These are phyloP conservation scores for Caenorhabditis sinica DNA, from an alignment of 2,888 invertebrate genomes.

Conservation along the genomic window DNA sequence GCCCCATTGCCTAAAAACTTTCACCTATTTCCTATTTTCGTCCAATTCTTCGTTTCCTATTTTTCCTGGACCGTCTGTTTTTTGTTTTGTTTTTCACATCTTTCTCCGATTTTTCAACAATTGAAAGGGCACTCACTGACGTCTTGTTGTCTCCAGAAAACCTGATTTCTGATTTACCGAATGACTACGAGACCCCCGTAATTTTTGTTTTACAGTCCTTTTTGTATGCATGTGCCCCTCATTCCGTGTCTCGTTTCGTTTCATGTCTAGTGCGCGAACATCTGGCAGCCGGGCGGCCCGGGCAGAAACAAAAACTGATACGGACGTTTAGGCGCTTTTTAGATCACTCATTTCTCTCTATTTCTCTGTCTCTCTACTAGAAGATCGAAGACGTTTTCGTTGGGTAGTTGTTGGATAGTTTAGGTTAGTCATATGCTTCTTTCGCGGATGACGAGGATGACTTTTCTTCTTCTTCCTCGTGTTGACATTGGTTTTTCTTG, in stretches of 20 bases:
- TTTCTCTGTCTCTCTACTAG: constrained; percentile 11
- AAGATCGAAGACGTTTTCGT: constrained; percentile 9
- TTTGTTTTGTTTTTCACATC: constrained; percentile 18
- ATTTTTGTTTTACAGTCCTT: constrained; percentile 28
- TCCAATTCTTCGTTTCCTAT: constrained; percentile 7
- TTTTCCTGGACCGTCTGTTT: constrained; percentile 4
- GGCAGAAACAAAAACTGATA: constrained; percentile 34
- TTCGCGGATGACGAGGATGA: neutral
- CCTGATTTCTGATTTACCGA: constrained; percentile 51
- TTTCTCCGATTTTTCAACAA: constrained; percentile 43
- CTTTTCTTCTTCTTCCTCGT: neutral
- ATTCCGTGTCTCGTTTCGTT: neutral
- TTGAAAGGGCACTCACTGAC: constrained; percentile 30
- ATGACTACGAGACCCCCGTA: constrained; percentile 1
- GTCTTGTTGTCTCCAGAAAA: constrained; percentile 40
- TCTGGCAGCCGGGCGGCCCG: neutral
- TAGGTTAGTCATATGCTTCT: constrained; percentile 34
- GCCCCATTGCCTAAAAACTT: constrained; percentile 38
- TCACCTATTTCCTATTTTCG: constrained; percentile 42
- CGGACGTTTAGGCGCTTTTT: constrained; percentile 32
- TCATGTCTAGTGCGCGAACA: neutral
- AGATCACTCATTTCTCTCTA: constrained; percentile 9
- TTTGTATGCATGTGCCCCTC: constrained; percentile 2
- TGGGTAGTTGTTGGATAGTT: constrained; percentile 1
- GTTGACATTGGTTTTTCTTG: neutral